These are phyloP conservation scores for Trichomalopsis sarcophagae DNA, from an alignment of 1,140 invertebrate species.

Conservation along the genomic window DNA sequence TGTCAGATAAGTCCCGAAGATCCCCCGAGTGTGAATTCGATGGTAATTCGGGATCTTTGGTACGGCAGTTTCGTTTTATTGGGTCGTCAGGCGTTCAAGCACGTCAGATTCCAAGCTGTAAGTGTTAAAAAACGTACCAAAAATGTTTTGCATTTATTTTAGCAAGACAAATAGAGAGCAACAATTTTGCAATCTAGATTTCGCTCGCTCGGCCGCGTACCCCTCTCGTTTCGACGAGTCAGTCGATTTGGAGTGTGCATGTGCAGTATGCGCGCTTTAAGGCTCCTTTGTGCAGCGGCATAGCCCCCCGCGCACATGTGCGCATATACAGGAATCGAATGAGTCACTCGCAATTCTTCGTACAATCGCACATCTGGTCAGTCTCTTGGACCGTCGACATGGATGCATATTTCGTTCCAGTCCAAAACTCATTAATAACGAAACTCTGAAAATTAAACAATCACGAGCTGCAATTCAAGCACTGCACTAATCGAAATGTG, in stretches of 20 bases:
- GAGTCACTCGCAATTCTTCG: constrained; percentile 64
- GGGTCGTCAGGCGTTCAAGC: neutral
- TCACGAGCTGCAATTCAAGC: neutral
- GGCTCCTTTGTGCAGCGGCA: constrained; percentile 16
- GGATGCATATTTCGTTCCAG: neutral
- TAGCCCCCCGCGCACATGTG: constrained; percentile 15
- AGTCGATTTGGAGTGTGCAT: neutral
- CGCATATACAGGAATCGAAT: constrained; percentile 53
- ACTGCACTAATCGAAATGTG: neutral
- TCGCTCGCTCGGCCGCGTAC: neutral
- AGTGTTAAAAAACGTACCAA: neutral
- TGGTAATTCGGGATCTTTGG: too few species aligned
- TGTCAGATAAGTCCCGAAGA: too few species aligned
- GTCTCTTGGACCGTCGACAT: constrained; percentile 54
- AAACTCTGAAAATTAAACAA: neutral
- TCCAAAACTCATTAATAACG: too few species aligned
- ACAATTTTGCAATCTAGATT: neutral
- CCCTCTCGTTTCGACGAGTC: neutral
- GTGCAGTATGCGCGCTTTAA: neutral
- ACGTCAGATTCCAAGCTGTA: neutral
- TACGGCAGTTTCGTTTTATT: constrained; percentile 7
- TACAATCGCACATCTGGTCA: constrained; percentile 66
- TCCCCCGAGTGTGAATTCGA: too few species aligned
- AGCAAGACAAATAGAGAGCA: too few species aligned
- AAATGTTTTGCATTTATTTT: too few species aligned